Evolutionary conservation across 1,140 invertebrate species (phyloP).

Genomic region (Eriosoma lanigerum): DNA sequence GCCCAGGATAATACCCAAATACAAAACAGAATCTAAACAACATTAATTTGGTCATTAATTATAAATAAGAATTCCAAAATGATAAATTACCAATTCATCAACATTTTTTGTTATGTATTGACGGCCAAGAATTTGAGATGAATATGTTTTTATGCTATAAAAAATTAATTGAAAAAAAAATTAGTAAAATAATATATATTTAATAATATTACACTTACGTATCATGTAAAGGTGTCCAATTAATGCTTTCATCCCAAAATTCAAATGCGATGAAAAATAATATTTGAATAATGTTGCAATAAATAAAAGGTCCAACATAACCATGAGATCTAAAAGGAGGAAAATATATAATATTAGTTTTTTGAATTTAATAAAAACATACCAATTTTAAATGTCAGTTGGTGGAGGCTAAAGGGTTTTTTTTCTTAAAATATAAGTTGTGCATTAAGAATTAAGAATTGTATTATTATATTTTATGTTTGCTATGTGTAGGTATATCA

Average conservation of each 20-base stretch:
- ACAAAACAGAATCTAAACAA: slow-evolving; percentile 47
- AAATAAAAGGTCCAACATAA: slow-evolving; percentile 19
- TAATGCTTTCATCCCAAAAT: slow-evolving; percentile 46
- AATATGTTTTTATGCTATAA: slow-evolving; percentile 16
- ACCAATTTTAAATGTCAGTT: too few relatives aligned
- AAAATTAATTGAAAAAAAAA: neutral
- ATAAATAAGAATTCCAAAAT: neutral
- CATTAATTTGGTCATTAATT: neutral
- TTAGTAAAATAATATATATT: neutral
- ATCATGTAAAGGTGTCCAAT: slow-evolving; percentile 44
- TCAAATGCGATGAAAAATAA: slow-evolving; percentile 44
- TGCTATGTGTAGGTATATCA: too few relatives aligned
- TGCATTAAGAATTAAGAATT: too few relatives aligned
- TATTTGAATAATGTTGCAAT: slow-evolving; percentile 43
- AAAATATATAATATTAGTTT: too few relatives aligned
- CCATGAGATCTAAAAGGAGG: slow-evolving; percentile 9
- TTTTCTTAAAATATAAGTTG: too few relatives aligned
- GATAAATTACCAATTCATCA: slow-evolving; percentile 46
- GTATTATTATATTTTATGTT: too few relatives aligned
- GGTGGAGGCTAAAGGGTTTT: too few relatives aligned
- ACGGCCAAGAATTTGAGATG: slow-evolving; percentile 14
- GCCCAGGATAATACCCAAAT: slow-evolving; percentile 41
- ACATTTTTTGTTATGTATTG: slow-evolving; percentile 23
- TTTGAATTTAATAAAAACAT: too few relatives aligned
- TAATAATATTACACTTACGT: slow-evolving; percentile 20